Base-by-base conservation (phyloP, 2,888 invertebrate species). In the Ectobius pallidus region DNA sequence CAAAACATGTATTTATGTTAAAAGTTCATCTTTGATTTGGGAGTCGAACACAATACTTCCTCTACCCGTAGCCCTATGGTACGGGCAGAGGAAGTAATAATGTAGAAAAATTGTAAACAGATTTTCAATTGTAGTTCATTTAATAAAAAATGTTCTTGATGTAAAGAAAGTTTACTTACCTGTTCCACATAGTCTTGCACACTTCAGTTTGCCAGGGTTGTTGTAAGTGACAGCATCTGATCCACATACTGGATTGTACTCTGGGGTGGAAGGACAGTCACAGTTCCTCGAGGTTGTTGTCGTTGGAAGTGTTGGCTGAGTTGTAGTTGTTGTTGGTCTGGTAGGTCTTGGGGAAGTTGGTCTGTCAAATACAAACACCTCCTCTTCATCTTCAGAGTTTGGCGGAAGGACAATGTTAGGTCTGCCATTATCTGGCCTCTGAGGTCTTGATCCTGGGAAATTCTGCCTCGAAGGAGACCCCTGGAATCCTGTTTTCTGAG, bases 181-280 rank as follows among this genome's bases (percentile, higher is more conserved):
- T 65, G 65, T 55, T 2, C 74, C 74, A 44, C 76, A 76, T 3
- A 14, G 30, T 22, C 32, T 49, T 18, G 76, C 76, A 55, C 76
- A 76, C 46, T 71, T 68, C n/a, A 76, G 70, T 44, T 61, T 72
- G n/a, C 74, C 74, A 11, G 75, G 73, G 58, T 76, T 76, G 18
- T 63, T 49, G 65, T 76, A 76, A 2, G 75, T 73, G 30, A 68
- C 63, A 7, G 65, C 34, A 69, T 76, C 73, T 1, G 71, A 44
- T 6, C 76, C 76, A 30, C 76, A 76, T 25, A 76, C 76, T 1
- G 76, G 76, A 63, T 76, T 76, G 73, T 74, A 76, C 71, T 76
- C 76, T 0, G 69, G 61, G 4, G 76, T 76, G 2, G 70, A 68
- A 2, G 74, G 73, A 27, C 76, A 76, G 34, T 63, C 49, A 30